phyloP scores from a whole-genome alignment of 2,797 vertebrate species.

The Gymnocypris eckloni region DNA sequence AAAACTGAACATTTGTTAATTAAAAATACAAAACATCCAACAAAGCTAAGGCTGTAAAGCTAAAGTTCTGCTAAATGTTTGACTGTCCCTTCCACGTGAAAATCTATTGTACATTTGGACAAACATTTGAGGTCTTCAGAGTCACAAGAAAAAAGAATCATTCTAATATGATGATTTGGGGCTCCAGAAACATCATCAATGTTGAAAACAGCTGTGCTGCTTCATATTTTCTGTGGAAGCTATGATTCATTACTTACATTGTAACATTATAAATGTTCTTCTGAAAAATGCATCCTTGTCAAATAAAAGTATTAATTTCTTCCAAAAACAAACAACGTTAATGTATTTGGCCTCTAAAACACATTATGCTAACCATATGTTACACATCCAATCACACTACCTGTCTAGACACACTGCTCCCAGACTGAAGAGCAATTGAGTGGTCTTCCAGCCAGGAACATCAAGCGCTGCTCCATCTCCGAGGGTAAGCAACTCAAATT shows the following conservation, averaged over 20 bases:
- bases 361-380: neutral
- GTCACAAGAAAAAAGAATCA: neutral
- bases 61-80: constrained; percentile 1
- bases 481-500: constrained; percentile 81
- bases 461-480: constrained; percentile 76
- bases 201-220: neutral
- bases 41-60: neutral
- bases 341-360: neutral
- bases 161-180: neutral
- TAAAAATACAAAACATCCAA: neutral
- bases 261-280: neutral
- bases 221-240: neutral
- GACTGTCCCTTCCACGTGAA: neutral
- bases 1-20: neutral
- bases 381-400: constrained; percentile 68
- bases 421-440: constrained; percentile 93
- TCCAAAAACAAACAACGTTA: neutral
- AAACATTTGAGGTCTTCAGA: neutral
- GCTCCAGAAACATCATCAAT: neutral
- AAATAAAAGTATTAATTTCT: neutral
- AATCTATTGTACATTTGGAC: neutral
- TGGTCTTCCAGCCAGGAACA: constrained; percentile 92
- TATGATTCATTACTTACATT: neutral
- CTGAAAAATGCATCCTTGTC: neutral
- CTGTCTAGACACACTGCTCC: constrained; percentile 97